Evolutionary conservation across 2,888 invertebrate species (phyloP).

Genomic region (Pollenia labialis): DNA sequence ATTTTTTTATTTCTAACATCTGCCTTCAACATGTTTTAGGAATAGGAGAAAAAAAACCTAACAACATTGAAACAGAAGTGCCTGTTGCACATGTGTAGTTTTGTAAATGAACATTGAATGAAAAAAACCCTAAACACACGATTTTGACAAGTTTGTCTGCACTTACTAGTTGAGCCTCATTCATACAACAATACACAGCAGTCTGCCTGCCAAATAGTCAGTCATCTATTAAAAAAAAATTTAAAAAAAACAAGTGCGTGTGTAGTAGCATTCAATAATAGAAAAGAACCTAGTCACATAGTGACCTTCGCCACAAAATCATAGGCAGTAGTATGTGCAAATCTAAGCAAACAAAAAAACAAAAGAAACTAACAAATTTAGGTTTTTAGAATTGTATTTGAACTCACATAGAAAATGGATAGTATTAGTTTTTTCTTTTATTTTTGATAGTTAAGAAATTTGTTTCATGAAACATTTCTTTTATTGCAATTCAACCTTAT

Average conservation of each 20-base stretch:
- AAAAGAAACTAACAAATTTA: slow-evolving; percentile 15
- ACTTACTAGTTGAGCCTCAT: slow-evolving; percentile 30
- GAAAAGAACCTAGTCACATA: slow-evolving; percentile 75
- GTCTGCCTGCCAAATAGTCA: slow-evolving; percentile 41
- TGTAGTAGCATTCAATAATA: slow-evolving; percentile 66
- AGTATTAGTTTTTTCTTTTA: background rate
- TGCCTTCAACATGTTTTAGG: slow-evolving; percentile 68
- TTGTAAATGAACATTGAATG: slow-evolving; percentile 37
- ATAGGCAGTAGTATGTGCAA: slow-evolving; percentile 36
- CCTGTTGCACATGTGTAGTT: slow-evolving; percentile 71
- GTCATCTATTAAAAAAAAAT: slow-evolving; percentile 24
- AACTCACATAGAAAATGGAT: background rate
- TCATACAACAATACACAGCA: slow-evolving; percentile 10
- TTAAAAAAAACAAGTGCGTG: slow-evolving; percentile 60
- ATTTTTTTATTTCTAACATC: slow-evolving; percentile 62
- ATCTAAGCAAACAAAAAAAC: slow-evolving; percentile 6
- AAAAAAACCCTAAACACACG: slow-evolving; percentile 71
- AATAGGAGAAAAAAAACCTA: slow-evolving; percentile 26
- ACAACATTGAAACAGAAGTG: slow-evolving; percentile 47
- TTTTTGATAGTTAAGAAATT: too few relatives aligned
- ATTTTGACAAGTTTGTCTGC: slow-evolving; percentile 67
- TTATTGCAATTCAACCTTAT: too few relatives aligned
- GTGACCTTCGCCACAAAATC: slow-evolving; percentile 75
- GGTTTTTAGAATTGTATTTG: slow-evolving; percentile 40
- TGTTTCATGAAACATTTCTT: too few relatives aligned